Conservation (phyloP, 2,797 vertebrate genomes). For the Sebastes itinus region DNA sequence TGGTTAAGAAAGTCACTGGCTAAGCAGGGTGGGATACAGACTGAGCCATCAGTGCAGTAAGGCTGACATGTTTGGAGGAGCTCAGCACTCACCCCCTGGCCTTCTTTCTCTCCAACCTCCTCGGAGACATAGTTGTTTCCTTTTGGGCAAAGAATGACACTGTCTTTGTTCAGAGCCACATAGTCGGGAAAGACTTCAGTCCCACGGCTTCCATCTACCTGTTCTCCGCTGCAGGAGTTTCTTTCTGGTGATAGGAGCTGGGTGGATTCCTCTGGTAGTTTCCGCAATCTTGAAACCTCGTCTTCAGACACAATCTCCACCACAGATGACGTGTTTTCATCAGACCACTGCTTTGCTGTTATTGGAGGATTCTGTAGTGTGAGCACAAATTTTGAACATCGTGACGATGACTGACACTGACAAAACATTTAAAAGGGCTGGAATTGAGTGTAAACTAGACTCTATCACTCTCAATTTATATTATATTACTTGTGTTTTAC, state of each 20-base stretch:
- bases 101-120: slow-evolving; percentile 29
- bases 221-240: background rate
- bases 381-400: background rate
- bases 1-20: slow-evolving; percentile 74
- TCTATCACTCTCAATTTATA: background rate
- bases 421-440: background rate
- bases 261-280: slow-evolving; percentile 24
- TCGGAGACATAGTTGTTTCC: slow-evolving; percentile 73
- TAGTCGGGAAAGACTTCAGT: slow-evolving; percentile 74
- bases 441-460: background rate
- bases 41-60: slow-evolving; percentile 15
- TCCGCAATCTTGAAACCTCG: slow-evolving; percentile 22
- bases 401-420: too few species aligned
- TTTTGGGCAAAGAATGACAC: slow-evolving; percentile 36
- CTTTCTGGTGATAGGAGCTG: slow-evolving; percentile 41
- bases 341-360: slow-evolving; percentile 70
- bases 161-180: slow-evolving; percentile 76
- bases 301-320: slow-evolving; percentile 79
- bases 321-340: slow-evolving; percentile 72
- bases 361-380: slow-evolving; percentile 63
- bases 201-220: background rate
- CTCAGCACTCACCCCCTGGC: background rate
- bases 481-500: background rate
- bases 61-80: slow-evolving; percentile 7
- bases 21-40: background rate